Conservation (phyloP, 1,140 invertebrate genomes). For the Eueides isabella region DNA sequence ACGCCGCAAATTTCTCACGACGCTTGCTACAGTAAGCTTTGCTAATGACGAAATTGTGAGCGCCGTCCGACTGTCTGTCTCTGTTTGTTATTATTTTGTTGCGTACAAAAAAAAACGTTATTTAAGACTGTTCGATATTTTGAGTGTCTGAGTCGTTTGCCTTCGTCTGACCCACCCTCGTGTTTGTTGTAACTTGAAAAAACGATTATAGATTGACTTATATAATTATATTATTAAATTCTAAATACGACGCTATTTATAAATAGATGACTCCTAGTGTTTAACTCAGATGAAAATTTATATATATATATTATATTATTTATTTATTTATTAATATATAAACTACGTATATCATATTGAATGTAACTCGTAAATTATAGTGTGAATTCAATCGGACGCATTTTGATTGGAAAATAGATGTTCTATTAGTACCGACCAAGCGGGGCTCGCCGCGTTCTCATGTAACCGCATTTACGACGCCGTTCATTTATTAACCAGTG, state of each 20-base stretch:
- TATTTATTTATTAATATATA: conserved; percentile 57
- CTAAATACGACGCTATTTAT: conserved; percentile 79
- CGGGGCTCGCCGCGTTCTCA: conserved; percentile 53
- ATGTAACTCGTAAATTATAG: conserved; percentile 66
- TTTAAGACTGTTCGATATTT: conserved; percentile 77
- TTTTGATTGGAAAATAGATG: conserved; percentile 36
- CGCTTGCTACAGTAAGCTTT: conserved; percentile 79
- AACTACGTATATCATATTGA: conserved; percentile 42
- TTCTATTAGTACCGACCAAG: conserved; percentile 72
- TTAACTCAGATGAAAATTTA: conserved; percentile 75
- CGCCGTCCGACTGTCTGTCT: conserved; percentile 54
- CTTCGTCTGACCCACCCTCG: conserved; percentile 65
- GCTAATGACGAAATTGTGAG: conserved; percentile 73
- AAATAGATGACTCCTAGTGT: conserved; percentile 69
- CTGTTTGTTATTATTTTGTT: conserved; percentile 73
- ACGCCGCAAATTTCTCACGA: conserved; percentile 72
- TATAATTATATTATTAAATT: conserved; percentile 51
- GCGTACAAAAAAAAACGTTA: conserved; percentile 74
- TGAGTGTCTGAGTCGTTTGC: conserved; percentile 72
- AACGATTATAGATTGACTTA: conserved; percentile 42
- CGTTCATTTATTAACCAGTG: conserved; percentile 51
- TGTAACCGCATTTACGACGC: conserved; percentile 71
- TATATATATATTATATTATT: conserved; percentile 60
- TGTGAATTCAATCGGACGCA: conserved; percentile 57
- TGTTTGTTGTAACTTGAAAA: conserved; percentile 63